Percentiles rank a stretch among this genome's conserved stretches.
Evolutionary conservation across 2,888 invertebrate species (phyloP).

Genomic region (Gymnosoma rotundatum): DNA sequence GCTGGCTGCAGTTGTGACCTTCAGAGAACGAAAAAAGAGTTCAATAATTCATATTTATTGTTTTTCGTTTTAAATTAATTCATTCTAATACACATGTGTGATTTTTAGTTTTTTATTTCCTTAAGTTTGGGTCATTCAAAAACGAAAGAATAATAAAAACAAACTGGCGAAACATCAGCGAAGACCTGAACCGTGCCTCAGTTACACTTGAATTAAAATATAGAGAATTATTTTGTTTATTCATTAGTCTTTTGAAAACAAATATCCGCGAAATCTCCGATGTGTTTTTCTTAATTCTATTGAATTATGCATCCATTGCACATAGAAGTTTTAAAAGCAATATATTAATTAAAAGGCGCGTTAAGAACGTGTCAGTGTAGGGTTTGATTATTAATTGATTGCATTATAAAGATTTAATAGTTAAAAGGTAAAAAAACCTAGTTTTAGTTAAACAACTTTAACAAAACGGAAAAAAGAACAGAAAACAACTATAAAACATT

Average conservation of each 20-base stretch:
- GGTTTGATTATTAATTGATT: conserved; percentile 19
- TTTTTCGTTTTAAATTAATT: conserved; percentile 4
- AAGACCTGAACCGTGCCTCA: background rate
- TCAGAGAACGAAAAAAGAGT: conserved; percentile 37
- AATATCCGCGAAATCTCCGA: background rate
- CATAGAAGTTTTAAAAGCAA: background rate
- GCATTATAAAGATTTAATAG: conserved; percentile 47
- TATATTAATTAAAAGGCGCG: background rate
- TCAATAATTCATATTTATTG: background rate
- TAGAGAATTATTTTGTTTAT: background rate
- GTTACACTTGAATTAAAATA: conserved; percentile 24
- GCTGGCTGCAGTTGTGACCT: conserved; percentile 66
- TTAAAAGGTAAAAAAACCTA: conserved; percentile 17
- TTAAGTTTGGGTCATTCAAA: conserved; percentile 1
- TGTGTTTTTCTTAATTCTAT: background rate
- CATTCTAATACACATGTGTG: background rate
- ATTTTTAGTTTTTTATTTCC: background rate
- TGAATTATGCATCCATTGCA: background rate
- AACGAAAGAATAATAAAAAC: background rate
- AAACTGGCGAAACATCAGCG: background rate
- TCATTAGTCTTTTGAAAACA: background rate
- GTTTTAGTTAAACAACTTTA: conserved; percentile 18
- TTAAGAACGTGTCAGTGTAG: background rate
- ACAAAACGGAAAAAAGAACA: background rate
- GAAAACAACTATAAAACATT: background rate